A percentile compares a stretch with the other conserved stretches of the same genome.
Conservation (phyloP, 2,113 vertebrate species). For the Callionymus lyra region DNA sequence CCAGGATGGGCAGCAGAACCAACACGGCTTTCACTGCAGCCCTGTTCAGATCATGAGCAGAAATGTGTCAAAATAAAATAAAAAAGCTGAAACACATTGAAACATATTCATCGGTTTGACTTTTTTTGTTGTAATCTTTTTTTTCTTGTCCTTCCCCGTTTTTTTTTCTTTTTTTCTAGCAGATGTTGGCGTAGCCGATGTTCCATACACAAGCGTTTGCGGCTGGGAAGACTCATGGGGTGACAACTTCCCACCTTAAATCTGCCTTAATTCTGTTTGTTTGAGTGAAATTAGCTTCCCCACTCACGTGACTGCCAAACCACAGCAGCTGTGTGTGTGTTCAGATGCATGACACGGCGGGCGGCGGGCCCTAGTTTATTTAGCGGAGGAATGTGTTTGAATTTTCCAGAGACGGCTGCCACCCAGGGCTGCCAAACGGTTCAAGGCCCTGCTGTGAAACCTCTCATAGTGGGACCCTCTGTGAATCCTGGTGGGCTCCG, state of each 20-base stretch:
- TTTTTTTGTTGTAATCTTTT: conserved; percentile 1
- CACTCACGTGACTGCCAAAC: conserved; percentile 66
- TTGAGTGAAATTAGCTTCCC: conserved; percentile 65
- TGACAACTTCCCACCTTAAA: conserved; percentile 68
- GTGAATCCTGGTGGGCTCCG: conserved; percentile 30
- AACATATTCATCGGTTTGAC: conserved; percentile 3
- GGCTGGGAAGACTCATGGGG: conserved; percentile 53
- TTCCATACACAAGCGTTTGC: conserved; percentile 48
- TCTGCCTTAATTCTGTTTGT: conserved; percentile 65
- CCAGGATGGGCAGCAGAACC: conserved; percentile 71
- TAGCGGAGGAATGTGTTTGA: conserved; percentile 62
- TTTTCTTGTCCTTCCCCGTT: conserved; percentile 18
- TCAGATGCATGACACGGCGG: conserved; percentile 30
- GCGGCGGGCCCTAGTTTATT: conserved; percentile 45
- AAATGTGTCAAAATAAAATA: conserved; percentile 1
- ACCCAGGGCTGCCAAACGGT: conserved; percentile 47
- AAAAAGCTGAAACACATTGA: not conserved
- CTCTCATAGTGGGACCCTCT: conserved; percentile 54
- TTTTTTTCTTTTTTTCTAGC: conserved; percentile 11
- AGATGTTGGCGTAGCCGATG: conserved; percentile 21
- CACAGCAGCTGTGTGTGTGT: conserved; percentile 64
- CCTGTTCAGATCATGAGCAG: conserved; percentile 36
- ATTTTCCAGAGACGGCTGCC: conserved; percentile 52
- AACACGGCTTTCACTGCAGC: conserved; percentile 71
- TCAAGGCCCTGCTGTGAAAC: conserved; percentile 66